A percentile compares a stretch with the other conserved stretches of the same genome.
phyloP scores from a whole-genome alignment of 2,113 vertebrate genomes.

The Lamprologus tigripictilis region DNA sequence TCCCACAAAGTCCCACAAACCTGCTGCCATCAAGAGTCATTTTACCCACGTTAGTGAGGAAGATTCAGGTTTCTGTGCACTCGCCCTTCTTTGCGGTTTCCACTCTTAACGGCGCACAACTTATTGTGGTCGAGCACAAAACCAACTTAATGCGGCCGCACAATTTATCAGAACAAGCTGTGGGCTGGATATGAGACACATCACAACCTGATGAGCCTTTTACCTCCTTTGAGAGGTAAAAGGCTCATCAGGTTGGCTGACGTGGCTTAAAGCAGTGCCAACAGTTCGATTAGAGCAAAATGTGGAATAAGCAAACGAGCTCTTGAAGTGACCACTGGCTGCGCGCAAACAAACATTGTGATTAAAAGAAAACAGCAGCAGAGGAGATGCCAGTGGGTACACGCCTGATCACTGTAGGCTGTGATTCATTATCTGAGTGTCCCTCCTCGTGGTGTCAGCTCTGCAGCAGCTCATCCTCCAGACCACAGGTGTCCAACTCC shows the following conservation, averaged over 20 bases:
- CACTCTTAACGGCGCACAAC: not conserved
- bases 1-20: not conserved
- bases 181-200: not conserved
- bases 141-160: not conserved
- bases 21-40: not conserved
- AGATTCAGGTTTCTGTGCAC: not conserved
- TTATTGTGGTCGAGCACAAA: not conserved
- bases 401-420: not conserved
- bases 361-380: not conserved
- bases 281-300: not conserved
- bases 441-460: not conserved
- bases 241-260: not conserved
- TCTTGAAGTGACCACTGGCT: not conserved
- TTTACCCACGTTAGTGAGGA: not conserved
- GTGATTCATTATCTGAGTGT: not conserved
- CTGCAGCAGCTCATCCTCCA: not conserved
- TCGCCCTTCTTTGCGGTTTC: not conserved
- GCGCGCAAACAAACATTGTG: not conserved
- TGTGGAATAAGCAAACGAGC: not conserved
- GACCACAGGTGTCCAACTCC: not conserved
- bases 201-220: not conserved
- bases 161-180: slow-evolving; percentile 1
- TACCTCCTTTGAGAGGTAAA: not conserved
- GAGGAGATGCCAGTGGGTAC: not conserved
- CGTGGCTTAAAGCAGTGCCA: not conserved